Evolutionary conservation across 2,113 vertebrate genomes (phyloP).

Genomic region (Tautogolabrus adspersus): DNA sequence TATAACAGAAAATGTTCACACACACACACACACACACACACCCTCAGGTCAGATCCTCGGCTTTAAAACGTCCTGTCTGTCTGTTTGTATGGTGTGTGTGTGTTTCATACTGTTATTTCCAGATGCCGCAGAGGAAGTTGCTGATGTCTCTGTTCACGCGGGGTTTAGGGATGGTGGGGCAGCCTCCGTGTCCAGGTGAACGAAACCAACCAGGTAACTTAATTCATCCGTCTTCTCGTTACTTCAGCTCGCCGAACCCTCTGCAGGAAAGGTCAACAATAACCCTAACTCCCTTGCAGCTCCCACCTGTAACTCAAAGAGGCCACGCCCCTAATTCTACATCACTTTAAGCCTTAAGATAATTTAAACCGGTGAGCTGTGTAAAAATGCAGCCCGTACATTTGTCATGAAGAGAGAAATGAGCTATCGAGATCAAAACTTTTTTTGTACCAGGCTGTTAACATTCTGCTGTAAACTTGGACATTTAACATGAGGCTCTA

Average conservation of each 20-base stretch:
- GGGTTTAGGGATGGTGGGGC: background rate
- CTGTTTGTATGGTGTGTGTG: background rate
- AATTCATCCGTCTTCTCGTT: background rate
- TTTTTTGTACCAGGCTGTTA: too few relatives aligned
- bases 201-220: background rate
- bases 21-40: background rate
- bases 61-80: background rate
- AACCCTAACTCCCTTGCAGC: too few relatives aligned
- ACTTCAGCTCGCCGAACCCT: background rate
- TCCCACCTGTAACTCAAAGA: too few relatives aligned
- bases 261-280: background rate
- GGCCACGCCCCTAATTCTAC: too few relatives aligned
- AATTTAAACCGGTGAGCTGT: too few relatives aligned
- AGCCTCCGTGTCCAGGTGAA: too few relatives aligned
- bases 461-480: too few relatives aligned
- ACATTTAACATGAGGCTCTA: too few relatives aligned
- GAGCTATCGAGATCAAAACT: too few relatives aligned
- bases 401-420: too few relatives aligned
- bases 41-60: background rate
- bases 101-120: background rate
- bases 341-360: too few relatives aligned
- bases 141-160: background rate
- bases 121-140: background rate
- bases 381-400: too few relatives aligned
- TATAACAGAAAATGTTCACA: slow-evolving; percentile 5